These are phyloP conservation scores for Cyprinodon variegatus DNA, from an alignment of 2,113 vertebrate species.

Conservation along the genomic window DNA sequence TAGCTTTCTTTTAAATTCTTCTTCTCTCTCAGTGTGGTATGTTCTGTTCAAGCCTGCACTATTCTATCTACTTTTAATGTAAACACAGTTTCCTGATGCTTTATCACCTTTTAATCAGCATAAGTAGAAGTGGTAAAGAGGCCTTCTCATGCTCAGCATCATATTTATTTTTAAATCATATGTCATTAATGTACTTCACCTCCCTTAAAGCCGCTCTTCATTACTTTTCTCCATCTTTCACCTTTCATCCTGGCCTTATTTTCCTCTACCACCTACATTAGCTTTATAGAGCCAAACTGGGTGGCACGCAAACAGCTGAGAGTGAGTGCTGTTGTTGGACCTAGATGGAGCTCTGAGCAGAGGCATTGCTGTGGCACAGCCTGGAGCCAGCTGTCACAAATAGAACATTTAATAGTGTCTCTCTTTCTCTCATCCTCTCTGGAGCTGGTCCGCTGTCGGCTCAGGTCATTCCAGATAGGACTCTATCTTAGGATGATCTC, in stretches of 20 bases:
- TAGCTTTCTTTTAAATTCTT: not conserved
- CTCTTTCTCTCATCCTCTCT: slow-evolving; percentile 71
- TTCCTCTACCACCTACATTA: slow-evolving; percentile 12
- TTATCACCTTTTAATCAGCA: slow-evolving; percentile 7
- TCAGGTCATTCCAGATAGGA: slow-evolving; percentile 92
- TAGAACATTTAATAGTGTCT: slow-evolving; percentile 89
- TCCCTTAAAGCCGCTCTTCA: slow-evolving; percentile 15
- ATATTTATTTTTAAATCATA: slow-evolving; percentile 64
- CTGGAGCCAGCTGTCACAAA: slow-evolving; percentile 93
- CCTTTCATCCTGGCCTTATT: not conserved
- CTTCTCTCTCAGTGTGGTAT: not conserved
- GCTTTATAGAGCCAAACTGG: slow-evolving; percentile 8
- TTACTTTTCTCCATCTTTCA: not conserved
- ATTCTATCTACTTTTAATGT: not conserved
- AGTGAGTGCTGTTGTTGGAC: slow-evolving; percentile 53
- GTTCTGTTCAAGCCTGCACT: too few species aligned
- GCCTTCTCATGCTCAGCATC: slow-evolving; percentile 54
- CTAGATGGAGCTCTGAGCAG: slow-evolving; percentile 48
- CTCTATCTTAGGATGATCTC: slow-evolving; percentile 97
- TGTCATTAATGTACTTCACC: slow-evolving; percentile 53
- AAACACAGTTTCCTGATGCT: not conserved
- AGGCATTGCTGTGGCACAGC: slow-evolving; percentile 81
- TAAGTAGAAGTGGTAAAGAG: slow-evolving; percentile 35
- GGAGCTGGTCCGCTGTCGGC: slow-evolving; percentile 90
- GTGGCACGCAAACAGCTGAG: slow-evolving; percentile 35